A percentile compares a stretch with the other conserved stretches of the same genome.
These are phyloP conservation scores for Drosophila aff. DNA, from an alignment of 1,140 invertebrate species.

Conservation along the genomic window DNA sequence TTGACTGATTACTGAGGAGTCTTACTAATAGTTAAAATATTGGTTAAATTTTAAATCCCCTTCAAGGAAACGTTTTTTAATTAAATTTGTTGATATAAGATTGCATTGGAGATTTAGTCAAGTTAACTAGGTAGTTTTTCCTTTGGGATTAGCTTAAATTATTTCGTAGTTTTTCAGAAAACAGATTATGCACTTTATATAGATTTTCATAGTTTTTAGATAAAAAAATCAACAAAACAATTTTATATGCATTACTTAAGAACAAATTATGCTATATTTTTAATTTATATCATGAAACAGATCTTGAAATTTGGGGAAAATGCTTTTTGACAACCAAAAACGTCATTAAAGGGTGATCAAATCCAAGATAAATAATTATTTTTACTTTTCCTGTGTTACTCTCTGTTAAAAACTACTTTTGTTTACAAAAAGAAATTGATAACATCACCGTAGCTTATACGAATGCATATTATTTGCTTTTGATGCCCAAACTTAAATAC, in stretches of 20 bases:
- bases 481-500: not conserved
- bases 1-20: too few relatives aligned
- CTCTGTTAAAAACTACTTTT: not conserved
- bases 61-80: not conserved
- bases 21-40: not conserved
- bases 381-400: not conserved
- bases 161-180: not conserved
- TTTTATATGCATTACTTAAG: not conserved
- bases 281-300: not conserved
- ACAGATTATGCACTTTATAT: not conserved
- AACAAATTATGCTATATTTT: not conserved
- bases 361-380: not conserved
- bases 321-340: too few relatives aligned
- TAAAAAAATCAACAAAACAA: too few relatives aligned
- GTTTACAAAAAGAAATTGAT: not conserved
- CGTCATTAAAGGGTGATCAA: not conserved
- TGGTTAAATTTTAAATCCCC: too few relatives aligned
- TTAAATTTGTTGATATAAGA: not conserved
- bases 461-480: not conserved
- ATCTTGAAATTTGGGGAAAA: too few relatives aligned
- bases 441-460: not conserved
- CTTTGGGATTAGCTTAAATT: rapidly evolving
- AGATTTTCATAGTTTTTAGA: not conserved
- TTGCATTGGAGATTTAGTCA: not conserved
- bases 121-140: not conserved